Percentiles rank a stretch among this genome's conserved stretches.
phyloP scores from a whole-genome alignment of 1,140 invertebrate genomes.

The Hylyphantes graminicola region DNA sequence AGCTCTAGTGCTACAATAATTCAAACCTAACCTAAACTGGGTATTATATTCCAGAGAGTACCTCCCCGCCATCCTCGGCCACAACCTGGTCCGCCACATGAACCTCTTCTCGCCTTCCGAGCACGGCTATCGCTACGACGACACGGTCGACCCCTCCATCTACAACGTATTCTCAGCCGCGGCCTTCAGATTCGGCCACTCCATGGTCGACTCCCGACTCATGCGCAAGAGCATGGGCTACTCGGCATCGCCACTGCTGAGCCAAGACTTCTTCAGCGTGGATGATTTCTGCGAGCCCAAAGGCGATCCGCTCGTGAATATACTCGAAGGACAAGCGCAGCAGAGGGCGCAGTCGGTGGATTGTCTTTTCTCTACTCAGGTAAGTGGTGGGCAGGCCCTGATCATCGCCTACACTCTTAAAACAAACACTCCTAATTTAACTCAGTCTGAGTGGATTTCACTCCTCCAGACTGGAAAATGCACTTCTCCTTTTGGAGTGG shows the following conservation, averaged over 20 bases:
- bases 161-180: slow-evolving; percentile 97
- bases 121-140: slow-evolving; percentile 73
- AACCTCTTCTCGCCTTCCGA: slow-evolving; percentile 75
- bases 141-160: slow-evolving; percentile 84
- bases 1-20: no score
- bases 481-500: no score
- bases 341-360: slow-evolving; percentile 70
- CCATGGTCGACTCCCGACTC: slow-evolving; percentile 76
- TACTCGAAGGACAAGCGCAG: slow-evolving; percentile 3
- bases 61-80: slow-evolving; percentile 87
- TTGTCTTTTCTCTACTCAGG: slow-evolving; percentile 88
- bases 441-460: no score
- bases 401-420: no score
- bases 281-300: slow-evolving; percentile 31
- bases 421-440: no score
- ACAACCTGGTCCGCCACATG: slow-evolving; percentile 67
- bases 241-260: background rate
- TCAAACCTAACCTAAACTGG: no score
- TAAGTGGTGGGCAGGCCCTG: slow-evolving; percentile 70
- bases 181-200: slow-evolving; percentile 95
- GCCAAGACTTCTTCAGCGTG: slow-evolving; percentile 44
- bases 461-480: no score
- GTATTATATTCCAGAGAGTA: slow-evolving; percentile 79
- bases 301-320: background rate
- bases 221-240: background rate